Percentiles rank a stretch among this genome's conserved stretches.
phyloP scores from a whole-genome alignment of 2,113 vertebrate species.

The Turnix velox region DNA sequence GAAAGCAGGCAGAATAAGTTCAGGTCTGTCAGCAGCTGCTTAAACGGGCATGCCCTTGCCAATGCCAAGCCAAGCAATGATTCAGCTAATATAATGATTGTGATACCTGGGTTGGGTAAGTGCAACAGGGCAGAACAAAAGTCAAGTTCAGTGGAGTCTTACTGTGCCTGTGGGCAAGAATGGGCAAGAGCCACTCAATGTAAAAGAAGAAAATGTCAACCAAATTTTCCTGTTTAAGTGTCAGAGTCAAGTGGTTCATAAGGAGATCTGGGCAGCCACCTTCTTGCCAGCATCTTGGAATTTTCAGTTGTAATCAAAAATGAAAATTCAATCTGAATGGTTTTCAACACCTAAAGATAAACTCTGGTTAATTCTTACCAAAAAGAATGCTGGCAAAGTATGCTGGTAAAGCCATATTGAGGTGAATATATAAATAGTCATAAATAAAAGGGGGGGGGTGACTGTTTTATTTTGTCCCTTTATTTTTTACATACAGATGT shows the following conservation, averaged over 20 bases:
- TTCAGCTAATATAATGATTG: neutral
- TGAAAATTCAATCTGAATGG: neutral
- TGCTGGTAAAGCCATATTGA: neutral
- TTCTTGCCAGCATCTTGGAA: neutral
- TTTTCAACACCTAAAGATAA: neutral
- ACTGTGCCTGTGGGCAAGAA: neutral
- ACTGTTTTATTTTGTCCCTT: neutral
- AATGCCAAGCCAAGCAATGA: neutral
- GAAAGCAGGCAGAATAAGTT: neutral
- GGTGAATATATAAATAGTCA: neutral
- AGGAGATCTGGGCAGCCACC: neutral
- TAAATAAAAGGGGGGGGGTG: no score
- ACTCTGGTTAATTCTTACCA: neutral
- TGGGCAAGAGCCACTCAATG: neutral
- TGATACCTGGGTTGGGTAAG: neutral
- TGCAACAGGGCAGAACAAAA: neutral
- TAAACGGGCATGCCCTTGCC: neutral
- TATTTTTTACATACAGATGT: neutral
- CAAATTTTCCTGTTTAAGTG: neutral
- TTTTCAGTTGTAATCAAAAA: neutral
- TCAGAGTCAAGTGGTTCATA: neutral
- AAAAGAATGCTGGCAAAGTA: neutral
- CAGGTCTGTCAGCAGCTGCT: conserved; percentile 16
- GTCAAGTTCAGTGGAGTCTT: neutral
- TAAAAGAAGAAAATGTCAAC: neutral